Percentiles rank a stretch among this genome's conserved stretches.
Conservation (phyloP, 2,113 vertebrate genomes). For the Manacus vitellinus region DNA sequence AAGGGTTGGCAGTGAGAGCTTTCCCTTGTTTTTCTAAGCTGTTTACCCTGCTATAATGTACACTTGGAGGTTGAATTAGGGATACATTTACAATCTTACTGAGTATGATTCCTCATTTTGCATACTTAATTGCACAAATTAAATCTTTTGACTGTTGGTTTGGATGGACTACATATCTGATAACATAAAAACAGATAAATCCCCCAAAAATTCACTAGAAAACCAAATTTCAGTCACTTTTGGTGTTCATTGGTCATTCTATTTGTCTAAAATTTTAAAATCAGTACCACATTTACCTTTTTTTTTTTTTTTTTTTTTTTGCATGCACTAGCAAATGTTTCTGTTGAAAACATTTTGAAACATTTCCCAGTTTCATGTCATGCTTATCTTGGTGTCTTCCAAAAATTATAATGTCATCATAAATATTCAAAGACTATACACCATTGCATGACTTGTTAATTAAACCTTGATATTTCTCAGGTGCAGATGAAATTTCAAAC, state of each 20-base stretch:
- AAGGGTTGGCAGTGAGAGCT: not conserved
- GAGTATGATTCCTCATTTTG: not conserved
- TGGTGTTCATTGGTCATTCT: not conserved
- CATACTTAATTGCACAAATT: not conserved
- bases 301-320: slow-evolving; percentile 5
- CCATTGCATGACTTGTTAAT: slow-evolving; percentile 53
- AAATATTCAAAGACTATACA: slow-evolving; percentile 62
- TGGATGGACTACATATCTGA: not conserved
- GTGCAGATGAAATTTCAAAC: slow-evolving; percentile 39
- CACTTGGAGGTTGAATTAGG: not conserved
- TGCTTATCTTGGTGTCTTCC: slow-evolving; percentile 47
- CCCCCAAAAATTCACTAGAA: not conserved
- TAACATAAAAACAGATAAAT: not conserved
- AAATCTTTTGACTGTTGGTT: not conserved
- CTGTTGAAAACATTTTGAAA: slow-evolving; percentile 39
- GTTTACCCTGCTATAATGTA: not conserved
- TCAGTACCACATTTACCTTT: not conserved
- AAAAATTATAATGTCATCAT: slow-evolving; percentile 64
- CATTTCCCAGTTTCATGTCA: slow-evolving; percentile 37
- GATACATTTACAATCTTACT: not conserved
- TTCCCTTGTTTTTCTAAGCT: not conserved
- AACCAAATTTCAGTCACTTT: not conserved
- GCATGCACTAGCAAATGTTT: not conserved
- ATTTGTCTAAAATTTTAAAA: not conserved
- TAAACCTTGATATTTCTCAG: slow-evolving; percentile 64